Conservation (phyloP, 2,797 vertebrate species). For the Cephalopachus bancanus region DNA sequence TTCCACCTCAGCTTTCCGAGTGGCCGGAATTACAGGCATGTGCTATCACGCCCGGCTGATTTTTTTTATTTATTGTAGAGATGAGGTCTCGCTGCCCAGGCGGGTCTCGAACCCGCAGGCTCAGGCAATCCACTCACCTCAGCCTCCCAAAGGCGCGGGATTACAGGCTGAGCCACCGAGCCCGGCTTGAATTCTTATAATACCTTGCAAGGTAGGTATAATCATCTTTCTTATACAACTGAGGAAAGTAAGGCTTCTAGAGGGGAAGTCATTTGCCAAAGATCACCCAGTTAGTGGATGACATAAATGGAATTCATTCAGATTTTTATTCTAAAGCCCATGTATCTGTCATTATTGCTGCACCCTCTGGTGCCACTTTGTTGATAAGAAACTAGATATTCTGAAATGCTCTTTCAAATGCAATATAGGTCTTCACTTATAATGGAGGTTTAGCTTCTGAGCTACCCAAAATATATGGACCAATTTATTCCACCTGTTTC, state of each 20-base stretch:
- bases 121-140: too few species aligned
- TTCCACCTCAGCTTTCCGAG: too few species aligned
- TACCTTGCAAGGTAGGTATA: not conserved
- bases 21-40: too few species aligned
- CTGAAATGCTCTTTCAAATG: constrained; percentile 7
- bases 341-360: not conserved
- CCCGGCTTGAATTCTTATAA: not conserved
- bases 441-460: not conserved
- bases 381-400: constrained; percentile 33
- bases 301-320: not conserved
- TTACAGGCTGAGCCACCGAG: too few species aligned
- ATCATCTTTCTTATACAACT: not conserved
- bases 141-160: too few species aligned
- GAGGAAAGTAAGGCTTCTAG: not conserved
- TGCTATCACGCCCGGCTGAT: too few species aligned
- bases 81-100: too few species aligned
- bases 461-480: not conserved
- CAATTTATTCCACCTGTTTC: not conserved
- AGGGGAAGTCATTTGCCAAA: constrained; percentile 8
- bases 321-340: constrained; percentile 41
- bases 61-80: too few species aligned
- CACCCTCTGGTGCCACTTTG: not conserved
- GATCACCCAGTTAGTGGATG: not conserved
- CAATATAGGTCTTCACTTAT: not conserved
- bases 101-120: too few species aligned